A percentile compares a stretch with the other conserved stretches of the same genome.
Evolutionary conservation across 1,140 invertebrate species (phyloP).

Genomic region (Acyrthosiphon pisum): DNA sequence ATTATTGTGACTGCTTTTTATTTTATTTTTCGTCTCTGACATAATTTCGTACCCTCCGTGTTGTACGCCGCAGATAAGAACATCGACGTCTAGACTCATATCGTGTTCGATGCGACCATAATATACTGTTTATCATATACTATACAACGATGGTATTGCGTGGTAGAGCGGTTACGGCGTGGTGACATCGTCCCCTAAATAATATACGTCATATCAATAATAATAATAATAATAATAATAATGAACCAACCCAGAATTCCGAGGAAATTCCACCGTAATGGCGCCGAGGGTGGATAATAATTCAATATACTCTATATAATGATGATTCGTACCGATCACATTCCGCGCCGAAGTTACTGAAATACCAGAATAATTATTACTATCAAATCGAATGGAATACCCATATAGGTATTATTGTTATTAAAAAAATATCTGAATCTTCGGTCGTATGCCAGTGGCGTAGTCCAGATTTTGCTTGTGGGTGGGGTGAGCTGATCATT

Average conservation of each 20-base stretch:
- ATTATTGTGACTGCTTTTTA: not conserved
- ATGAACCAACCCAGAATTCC: conserved; percentile 23
- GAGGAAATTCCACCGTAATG: not conserved
- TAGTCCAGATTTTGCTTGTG: not conserved
- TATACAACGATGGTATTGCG: too few relatives aligned
- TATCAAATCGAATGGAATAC: not conserved
- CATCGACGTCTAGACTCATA: not conserved
- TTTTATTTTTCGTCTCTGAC: not conserved
- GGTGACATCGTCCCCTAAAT: not conserved
- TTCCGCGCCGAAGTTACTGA: not conserved
- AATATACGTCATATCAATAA: not conserved
- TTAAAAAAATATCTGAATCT: not conserved
- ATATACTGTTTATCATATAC: not conserved
- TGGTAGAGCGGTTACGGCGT: not conserved
- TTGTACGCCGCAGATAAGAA: not conserved
- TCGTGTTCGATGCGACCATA: not conserved
- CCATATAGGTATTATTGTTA: not conserved
- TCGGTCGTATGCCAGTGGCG: too few relatives aligned
- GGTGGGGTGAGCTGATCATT: too few relatives aligned
- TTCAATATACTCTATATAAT: not conserved
- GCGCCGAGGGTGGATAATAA: not conserved
- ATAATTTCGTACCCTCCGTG: not conserved
- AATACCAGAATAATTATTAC: conserved; percentile 28
- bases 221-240: conserved; percentile 3
- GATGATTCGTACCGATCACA: not conserved